phyloP scores from a whole-genome alignment of 2,888 invertebrate genomes.

The Sisyra nigra region DNA sequence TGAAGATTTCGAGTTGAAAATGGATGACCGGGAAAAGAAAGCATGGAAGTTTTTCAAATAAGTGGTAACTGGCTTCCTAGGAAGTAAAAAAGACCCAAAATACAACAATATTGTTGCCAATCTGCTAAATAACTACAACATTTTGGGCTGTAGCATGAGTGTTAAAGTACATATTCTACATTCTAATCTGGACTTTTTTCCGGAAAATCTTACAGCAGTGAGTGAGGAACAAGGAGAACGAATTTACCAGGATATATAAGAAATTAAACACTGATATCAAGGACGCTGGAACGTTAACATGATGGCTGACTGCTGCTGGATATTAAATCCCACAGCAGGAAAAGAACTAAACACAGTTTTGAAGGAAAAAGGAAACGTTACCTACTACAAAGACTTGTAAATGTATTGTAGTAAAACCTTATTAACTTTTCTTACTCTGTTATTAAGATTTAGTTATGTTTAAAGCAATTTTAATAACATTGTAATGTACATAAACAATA shows the following conservation, averaged over 20 bases:
- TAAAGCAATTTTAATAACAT: no score
- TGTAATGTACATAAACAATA: no score
- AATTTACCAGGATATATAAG: background rate
- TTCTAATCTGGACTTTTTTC: conserved; percentile 9
- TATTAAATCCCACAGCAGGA: no score
- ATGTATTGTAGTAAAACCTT: no score
- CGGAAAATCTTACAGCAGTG: conserved; percentile 6
- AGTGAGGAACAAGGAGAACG: background rate
- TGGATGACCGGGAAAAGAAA: conserved; percentile 9
- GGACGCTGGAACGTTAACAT: background rate
- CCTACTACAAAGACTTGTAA: no score
- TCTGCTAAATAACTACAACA: background rate
- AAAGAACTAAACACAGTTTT: no score
- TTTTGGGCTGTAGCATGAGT: conserved; percentile 12
- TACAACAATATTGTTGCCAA: conserved; percentile 11
- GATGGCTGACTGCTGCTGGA: no score
- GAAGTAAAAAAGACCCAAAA: conserved; percentile 10
- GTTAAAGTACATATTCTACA: conserved; percentile 11
- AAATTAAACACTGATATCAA: background rate
- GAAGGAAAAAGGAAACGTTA: no score
- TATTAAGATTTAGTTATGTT: no score
- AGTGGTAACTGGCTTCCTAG: conserved; percentile 10
- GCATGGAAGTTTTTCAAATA: conserved; percentile 10
- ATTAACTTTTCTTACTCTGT: no score
- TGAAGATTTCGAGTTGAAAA: conserved; percentile 9